Evolutionary conservation across 2,888 invertebrate species (phyloP), one percentile per base, ranked within the genome.

Genomic region (Hirtodrosophila confusa): DNA sequence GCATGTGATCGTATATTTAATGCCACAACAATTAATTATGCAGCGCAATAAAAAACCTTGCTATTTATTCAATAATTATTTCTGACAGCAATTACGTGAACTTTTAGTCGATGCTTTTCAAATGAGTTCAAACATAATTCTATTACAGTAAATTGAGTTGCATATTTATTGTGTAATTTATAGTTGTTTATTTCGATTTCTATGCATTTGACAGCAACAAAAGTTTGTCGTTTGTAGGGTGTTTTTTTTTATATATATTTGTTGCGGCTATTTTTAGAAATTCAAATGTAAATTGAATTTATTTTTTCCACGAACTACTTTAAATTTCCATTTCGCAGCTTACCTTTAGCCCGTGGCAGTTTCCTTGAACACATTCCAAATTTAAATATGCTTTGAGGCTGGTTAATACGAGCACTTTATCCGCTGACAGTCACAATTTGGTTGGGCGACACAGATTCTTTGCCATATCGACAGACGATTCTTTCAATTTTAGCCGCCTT

Each of bases 381-480:
- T 63, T 63, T 49, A 62, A 72, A 53, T 53, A 40, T 43, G 63
- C 35, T 43, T 41, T 35, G 35, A 11, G 40, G 63, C 48, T 48
- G 4, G 11, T 41, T 45, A 56, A 56, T 27, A 39, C 27, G 23
- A 50, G 23, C 57, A 43, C 54, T 55, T 62, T 29, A 31, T 33
- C 27, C 31, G 37, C 48, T 66, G 72, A 69, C 71, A 75, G 72
- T 63, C 50, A 57, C 75, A 78, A 66, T 77, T 75, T 66, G 69
- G 61, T 61, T 53, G 69, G 39, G 53, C 53, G 65, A 57, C 69
- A 72, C 58, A 47, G 6, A 36, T 58, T 56, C 39, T 24, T 12
- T 12, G 8, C 7, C 29, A 31, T 53, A 44, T 48, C 55, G 41
- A 54, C 72, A 66, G 55, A 69, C 69, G 65, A 69, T 74, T 69